Base-by-base conservation (phyloP, 2,797 vertebrate species). In the Muraenolepis orangiensis region DNA sequence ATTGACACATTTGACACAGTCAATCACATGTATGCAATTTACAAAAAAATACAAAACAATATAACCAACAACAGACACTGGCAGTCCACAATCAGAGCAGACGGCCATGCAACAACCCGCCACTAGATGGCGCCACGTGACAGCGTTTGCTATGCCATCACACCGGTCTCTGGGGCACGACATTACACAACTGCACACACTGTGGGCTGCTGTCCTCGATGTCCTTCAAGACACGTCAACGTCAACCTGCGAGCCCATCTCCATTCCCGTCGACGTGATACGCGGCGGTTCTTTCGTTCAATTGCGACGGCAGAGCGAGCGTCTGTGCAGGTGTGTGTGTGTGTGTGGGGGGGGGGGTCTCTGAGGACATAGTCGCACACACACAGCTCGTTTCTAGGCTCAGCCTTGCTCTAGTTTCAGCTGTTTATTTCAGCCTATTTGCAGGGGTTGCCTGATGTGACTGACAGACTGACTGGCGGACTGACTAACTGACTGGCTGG, bases 91-190 rank as follows among this genome's bases (percentile, higher is more conserved):
- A 64, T 26, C 26, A 6, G 57, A 11, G 23, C n/a, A 75, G 30
- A 10, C 46, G 40, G 42, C 2, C 7, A 6, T 71, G 34, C 23
- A 11, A 36, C 38, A 1, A 26, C 80, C 38, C 77, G 70, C 86
- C 91, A 90, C 89, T 89, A 91, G 91, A 88, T 88, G 88, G 91
- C 81, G 87, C 83, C 89, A 91, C 34, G 83, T 67, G 71, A 78
- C 78, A 76, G 80, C 51, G 8, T 34, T 70, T 36, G 2, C 28
- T 57, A 6, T 66, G 80, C 77, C 72, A 73, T 74, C 72, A 73
- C 72, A 70, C 74, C 61, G 78, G 76, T 85, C 78, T 83, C 77
- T 73, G 72, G 76, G 72, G 72, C 73, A 81, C 76, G 78, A 82
- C 72, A 72, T 84, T 84, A 85, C 80, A 86, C 85, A 90, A 84